phyloP scores from a whole-genome alignment of 2,888 invertebrate genomes.

The Pseudeuparius sepicola region DNA sequence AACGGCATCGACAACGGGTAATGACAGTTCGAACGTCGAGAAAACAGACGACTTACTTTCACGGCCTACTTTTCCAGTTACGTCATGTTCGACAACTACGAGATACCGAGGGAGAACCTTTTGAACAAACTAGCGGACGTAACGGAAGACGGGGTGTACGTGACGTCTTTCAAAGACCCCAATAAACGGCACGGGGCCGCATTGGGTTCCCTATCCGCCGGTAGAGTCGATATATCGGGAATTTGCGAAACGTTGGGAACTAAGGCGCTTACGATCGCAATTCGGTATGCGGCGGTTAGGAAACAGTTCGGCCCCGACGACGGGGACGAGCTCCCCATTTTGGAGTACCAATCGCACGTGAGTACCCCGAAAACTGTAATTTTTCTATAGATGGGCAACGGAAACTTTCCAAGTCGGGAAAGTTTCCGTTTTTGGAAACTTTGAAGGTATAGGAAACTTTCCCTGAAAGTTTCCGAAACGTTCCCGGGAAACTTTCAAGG shows the following conservation, averaged over 20 bases:
- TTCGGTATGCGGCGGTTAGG: constrained; percentile 77
- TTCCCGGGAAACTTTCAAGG: background rate
- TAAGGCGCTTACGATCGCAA: constrained; percentile 72
- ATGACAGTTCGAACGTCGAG: constrained; percentile 14
- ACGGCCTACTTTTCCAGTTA: too few relatives aligned
- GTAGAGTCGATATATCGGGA: constrained; percentile 66
- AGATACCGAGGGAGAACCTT: constrained; percentile 67
- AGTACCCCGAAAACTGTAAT: constrained; percentile 23
- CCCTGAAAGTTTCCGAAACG: too few relatives aligned
- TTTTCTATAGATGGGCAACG: too few relatives aligned
- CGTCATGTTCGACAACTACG: constrained; percentile 70
- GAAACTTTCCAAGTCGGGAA: too few relatives aligned
- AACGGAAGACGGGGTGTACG: constrained; percentile 71
- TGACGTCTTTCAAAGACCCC: constrained; percentile 68
- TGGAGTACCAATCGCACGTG: constrained; percentile 88
- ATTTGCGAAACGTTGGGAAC: constrained; percentile 53
- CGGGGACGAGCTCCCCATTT: constrained; percentile 65
- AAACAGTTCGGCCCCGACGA: constrained; percentile 78
- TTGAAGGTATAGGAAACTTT: too few relatives aligned
- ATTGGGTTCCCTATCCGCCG: constrained; percentile 71
- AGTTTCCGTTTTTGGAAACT: too few relatives aligned
- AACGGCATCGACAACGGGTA: constrained; percentile 94
- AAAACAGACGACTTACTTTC: too few relatives aligned
- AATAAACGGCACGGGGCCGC: constrained; percentile 78
- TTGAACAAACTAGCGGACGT: constrained; percentile 83